A percentile compares a stretch with the other conserved stretches of the same genome.
Conservation (phyloP, 2,888 invertebrate genomes). For the Urechis unicinctus region DNA sequence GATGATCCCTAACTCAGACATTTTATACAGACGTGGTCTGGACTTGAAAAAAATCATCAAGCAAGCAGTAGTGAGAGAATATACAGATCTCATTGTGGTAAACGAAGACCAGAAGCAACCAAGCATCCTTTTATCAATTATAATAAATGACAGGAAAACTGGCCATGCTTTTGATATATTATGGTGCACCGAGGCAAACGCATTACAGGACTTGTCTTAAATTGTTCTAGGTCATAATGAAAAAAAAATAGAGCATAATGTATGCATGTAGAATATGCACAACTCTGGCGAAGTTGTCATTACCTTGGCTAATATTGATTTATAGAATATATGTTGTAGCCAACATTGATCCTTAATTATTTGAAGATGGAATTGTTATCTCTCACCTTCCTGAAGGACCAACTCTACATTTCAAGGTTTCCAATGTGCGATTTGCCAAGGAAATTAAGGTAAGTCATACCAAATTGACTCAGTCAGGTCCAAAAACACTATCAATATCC, state of each 20-base stretch:
- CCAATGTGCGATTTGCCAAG: conserved; percentile 71
- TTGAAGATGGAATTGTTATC: conserved; percentile 75
- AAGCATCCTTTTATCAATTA: conserved; percentile 54
- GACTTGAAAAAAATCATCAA: conserved; percentile 88
- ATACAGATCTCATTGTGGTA: conserved; percentile 53
- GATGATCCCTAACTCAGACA: conserved; percentile 85
- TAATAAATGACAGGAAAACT: too few relatives aligned
- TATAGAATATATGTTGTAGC: too few relatives aligned
- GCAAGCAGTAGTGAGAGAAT: conserved; percentile 67
- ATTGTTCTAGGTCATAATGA: too few relatives aligned
- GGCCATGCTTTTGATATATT: too few relatives aligned
- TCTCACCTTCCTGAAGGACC: conserved; percentile 95
- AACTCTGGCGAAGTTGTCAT: too few relatives aligned
- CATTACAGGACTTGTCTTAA: too few relatives aligned
- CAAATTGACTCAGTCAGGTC: too few relatives aligned
- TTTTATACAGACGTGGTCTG: conserved; percentile 78
- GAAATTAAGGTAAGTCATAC: conserved; percentile 26
- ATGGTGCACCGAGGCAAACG: too few relatives aligned
- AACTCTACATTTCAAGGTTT: conserved; percentile 90
- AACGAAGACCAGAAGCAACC: conserved; percentile 91
- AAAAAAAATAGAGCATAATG: too few relatives aligned
- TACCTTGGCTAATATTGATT: too few relatives aligned
- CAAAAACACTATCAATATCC: too few relatives aligned
- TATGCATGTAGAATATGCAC: too few relatives aligned
- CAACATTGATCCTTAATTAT: not conserved